Evolutionary conservation across 1,140 invertebrate species (phyloP), one percentile per base, ranked within the genome.

Genomic region (Philotrypesis tridentata): DNA sequence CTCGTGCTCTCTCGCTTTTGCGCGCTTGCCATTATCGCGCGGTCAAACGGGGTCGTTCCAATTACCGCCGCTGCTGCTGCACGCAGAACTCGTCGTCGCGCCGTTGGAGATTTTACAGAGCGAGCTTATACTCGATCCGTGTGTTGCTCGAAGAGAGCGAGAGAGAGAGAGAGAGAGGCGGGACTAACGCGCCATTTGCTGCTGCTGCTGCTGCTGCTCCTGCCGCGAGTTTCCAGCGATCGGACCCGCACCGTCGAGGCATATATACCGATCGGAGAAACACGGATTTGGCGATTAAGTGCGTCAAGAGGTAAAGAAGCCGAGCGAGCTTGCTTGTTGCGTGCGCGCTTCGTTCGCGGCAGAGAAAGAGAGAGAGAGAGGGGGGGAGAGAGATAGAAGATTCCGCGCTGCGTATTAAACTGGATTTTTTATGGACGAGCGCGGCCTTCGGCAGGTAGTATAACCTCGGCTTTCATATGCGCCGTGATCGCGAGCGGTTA

Each of bases 21-120:
- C n/a, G 60, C 25, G 67, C 77, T 81, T 87, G 76, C 82, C 71
- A 90, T 90, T 89, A 89, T 88, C 85, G 87, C 85, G 87, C 85
- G 87, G 89, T 89, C 87, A 89, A 90, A 89, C 76, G 85, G 87
- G 87, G 89, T 89, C 87, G 87, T 82, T 86, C 85, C 85, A 90
- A 90, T 89, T 89, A 89, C 87, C 74, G 80, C 25, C n/a, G 67
- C 67, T 70, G 67, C 31, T 33, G 67, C 67, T 37, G 33, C 31
- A n/a, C 29, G 4, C 29, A 21, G 65, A 60, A 65, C 61, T 65
- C 63, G 73, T 77, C 65, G 21, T 67, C 63, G 27, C 68, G n/a
- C n/a, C 31, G 48, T 14, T 40, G 63, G 27, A n/a, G 72, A 23
- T 75, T 75, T 68, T 27, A 75, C 61, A 25, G 55, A 60, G 76